Evolutionary conservation across 2,888 invertebrate genomes (phyloP), one percentile per base, ranked within the genome.

Genomic region (Carcina quercana): DNA sequence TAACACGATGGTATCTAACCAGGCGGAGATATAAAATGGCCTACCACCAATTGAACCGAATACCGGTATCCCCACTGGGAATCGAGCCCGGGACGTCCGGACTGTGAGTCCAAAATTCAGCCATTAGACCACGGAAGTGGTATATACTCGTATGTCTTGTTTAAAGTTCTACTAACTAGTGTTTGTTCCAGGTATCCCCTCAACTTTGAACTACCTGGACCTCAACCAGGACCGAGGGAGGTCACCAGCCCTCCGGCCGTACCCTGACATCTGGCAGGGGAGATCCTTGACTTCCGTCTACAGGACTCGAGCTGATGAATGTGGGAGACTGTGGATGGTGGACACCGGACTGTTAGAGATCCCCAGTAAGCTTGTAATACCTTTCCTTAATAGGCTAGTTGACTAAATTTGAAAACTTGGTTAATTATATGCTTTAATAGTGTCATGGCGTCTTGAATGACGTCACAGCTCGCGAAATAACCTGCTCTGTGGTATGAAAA

Each of bases 261-360:
- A 79, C 45, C 83, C 83, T 0, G 53, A 62, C 32, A 34, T 71
- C n/a, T 27, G 43, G 0, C 42, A 32, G 0, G 51, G 64, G 0
- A 50, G 59, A 13, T 47, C 43, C 19, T 57, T 92, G 7, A 86
- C 90, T 1, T 93, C 90, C 0, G 90, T 92, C 2, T 93, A 93
- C 59, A 79, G 94, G 25, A 87, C 91, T 0, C 82, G 75, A 1
- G 86, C 90, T 0, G 94, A 94, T 57, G 63, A 68, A 1, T 94
- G 93, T 46, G 88, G 89, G 25, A 71, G 93, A 3, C 74, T 94
- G 1, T 94, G 94, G 94, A 89, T 91, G 54, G 86, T 93, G 1
- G 94, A 94, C 52, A 91, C 91, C 0, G 94, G 94, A 2, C 61
- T 89, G 20, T 59, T 91, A 32, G 91, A 93, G 59, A 86, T 89